Conservation (phyloP, 2,888 invertebrate species). For the Graphium colonna region DNA sequence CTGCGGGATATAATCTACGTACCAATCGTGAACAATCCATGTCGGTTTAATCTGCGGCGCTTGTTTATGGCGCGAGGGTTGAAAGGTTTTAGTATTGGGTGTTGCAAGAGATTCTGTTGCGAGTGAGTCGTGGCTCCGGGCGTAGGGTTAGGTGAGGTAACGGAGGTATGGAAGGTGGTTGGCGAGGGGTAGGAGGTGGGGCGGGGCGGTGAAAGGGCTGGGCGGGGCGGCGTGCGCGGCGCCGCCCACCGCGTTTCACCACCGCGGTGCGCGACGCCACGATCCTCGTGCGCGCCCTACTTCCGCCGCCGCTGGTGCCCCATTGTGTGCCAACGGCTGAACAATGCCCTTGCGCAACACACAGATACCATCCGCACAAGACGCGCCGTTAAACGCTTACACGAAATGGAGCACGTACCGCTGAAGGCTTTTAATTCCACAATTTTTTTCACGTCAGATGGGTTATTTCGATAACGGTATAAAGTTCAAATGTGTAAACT, state of each 20-base stretch:
- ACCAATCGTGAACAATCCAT: constrained; percentile 51
- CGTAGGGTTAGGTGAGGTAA: constrained; percentile 57
- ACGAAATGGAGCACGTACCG: constrained; percentile 6
- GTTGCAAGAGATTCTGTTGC: constrained; percentile 55
- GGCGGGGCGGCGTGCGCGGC: constrained; percentile 72
- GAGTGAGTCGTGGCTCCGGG: constrained; percentile 59
- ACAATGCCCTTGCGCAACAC: constrained; percentile 73
- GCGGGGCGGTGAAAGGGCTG: constrained; percentile 75
- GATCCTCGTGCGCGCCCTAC: constrained; percentile 66
- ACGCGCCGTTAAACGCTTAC: constrained; percentile 34
- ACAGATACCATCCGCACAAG: constrained; percentile 59
- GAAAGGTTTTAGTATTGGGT: constrained; percentile 41
- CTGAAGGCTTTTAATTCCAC: not conserved
- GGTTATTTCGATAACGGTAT: constrained; percentile 4
- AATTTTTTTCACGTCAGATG: constrained; percentile 10
- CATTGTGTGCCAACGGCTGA: constrained; percentile 68
- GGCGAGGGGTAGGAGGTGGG: constrained; percentile 53
- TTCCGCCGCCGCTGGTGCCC: constrained; percentile 71
- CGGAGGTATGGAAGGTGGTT: constrained; percentile 54
- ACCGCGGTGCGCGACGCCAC: constrained; percentile 51
- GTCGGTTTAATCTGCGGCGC: constrained; percentile 53
- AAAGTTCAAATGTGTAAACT: constrained; percentile 8
- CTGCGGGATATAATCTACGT: constrained; percentile 47
- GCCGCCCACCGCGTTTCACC: constrained; percentile 76
- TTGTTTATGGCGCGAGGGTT: constrained; percentile 39